Evolutionary conservation across 2,888 invertebrate genomes (phyloP).

Genomic region (Alviniconcha strummeri): DNA sequence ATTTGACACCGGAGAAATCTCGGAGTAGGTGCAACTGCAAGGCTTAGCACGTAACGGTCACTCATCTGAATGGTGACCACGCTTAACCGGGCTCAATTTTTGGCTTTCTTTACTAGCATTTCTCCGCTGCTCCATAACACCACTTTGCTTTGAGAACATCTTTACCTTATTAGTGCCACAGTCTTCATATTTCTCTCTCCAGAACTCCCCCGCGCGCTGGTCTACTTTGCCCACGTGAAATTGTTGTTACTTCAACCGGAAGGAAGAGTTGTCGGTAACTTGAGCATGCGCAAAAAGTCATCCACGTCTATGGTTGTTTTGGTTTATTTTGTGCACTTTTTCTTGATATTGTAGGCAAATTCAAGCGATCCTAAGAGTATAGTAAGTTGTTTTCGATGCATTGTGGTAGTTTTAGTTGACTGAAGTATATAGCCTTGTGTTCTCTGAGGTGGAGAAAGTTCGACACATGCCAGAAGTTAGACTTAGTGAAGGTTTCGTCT

Average conservation of each 20-base stretch:
- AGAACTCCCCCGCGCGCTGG: not conserved
- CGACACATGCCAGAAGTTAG: not conserved
- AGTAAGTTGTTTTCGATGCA: not conserved
- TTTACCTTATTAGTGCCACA: constrained; percentile 11
- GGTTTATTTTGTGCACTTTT: not conserved
- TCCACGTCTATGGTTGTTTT: constrained; percentile 26
- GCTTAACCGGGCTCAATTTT: no score
- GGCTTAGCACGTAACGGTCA: not conserved
- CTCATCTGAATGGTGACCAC: not conserved
- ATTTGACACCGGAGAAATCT: not conserved
- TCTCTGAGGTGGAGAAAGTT: not conserved
- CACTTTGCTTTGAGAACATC: not conserved
- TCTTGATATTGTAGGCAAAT: not conserved
- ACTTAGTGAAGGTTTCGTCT: not conserved
- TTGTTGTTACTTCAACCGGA: not conserved
- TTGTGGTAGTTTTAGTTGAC: not conserved
- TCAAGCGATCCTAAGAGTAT: no score
- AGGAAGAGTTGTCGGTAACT: not conserved
- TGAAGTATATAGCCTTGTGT: not conserved
- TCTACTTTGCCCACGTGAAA: not conserved
- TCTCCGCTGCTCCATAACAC: not conserved
- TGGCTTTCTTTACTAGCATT: no score
- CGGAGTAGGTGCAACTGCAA: not conserved
- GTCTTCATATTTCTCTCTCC: constrained; percentile 1
- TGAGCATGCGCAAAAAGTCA: constrained; percentile 21